phyloP scores from a whole-genome alignment of 2,797 vertebrate species.

The Cuculus canorus region DNA sequence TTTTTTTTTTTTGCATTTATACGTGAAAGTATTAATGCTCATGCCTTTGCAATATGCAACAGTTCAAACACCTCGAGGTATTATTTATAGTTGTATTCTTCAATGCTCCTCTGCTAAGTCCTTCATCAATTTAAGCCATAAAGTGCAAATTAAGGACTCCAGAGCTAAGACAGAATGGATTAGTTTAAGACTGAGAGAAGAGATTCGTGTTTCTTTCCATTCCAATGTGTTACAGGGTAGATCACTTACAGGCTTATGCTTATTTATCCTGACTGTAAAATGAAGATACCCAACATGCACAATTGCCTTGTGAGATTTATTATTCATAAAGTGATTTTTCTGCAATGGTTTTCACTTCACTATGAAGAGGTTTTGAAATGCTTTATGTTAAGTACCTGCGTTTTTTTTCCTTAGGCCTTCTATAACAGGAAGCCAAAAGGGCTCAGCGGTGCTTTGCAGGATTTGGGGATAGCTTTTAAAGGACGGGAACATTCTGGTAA shows the following conservation, averaged over 20 bases:
- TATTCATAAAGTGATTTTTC: not conserved
- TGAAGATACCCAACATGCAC: not conserved
- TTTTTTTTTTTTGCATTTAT: not conserved
- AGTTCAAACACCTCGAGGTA: not conserved
- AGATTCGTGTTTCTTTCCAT: not conserved
- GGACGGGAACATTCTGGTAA: conserved; percentile 94
- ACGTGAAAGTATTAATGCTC: not conserved
- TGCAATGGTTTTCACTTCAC: not conserved
- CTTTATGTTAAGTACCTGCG: not conserved
- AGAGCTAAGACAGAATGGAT: not conserved
- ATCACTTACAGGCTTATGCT: not conserved
- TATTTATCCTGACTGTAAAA: not conserved
- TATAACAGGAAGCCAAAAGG: conserved; percentile 93
- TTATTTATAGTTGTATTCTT: not conserved
- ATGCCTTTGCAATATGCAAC: not conserved
- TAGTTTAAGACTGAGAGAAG: not conserved
- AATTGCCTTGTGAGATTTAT: not conserved
- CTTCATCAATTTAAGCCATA: not conserved
- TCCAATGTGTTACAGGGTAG: not conserved
- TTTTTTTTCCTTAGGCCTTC: conserved; percentile 81
- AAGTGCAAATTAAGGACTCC: not conserved
- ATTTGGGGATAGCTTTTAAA: conserved; percentile 91
- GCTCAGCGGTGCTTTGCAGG: conserved; percentile 90
- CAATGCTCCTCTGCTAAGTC: not conserved
- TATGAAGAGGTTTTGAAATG: not conserved